Conservation (phyloP, 2,113 vertebrate species). For the Oreochromis aureus region DNA sequence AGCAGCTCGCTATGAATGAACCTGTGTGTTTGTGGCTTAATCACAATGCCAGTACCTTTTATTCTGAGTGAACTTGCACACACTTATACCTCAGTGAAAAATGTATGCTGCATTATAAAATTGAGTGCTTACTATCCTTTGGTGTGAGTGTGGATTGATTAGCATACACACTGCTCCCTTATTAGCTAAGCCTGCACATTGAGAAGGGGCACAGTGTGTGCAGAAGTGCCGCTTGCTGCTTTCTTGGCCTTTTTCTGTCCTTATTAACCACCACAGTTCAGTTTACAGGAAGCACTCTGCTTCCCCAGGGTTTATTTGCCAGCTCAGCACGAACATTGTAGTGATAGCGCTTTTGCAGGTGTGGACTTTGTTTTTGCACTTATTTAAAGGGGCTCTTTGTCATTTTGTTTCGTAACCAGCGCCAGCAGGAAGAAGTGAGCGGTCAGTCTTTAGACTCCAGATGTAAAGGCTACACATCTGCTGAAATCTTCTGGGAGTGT, state of each 20-base stretch:
- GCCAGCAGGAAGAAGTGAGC: not conserved
- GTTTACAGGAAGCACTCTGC: constrained; percentile 14
- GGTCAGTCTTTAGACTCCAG: not conserved
- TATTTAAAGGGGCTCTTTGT: not conserved
- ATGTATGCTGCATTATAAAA: not conserved
- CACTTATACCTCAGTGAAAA: not conserved
- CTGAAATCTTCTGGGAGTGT: not conserved
- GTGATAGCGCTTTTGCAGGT: constrained; percentile 38
- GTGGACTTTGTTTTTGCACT: not conserved
- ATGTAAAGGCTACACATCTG: not conserved
- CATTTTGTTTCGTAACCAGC: not conserved
- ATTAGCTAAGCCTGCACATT: not conserved
- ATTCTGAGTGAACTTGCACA: not conserved
- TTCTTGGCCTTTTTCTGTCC: not conserved
- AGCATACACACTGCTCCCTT: not conserved
- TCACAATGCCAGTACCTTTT: not conserved
- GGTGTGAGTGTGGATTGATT: not conserved
- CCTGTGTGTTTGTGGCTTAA: not conserved
- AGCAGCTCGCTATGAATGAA: not conserved
- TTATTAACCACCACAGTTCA: constrained; percentile 26
- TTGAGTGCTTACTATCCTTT: not conserved
- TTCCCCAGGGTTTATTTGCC: constrained; percentile 6
- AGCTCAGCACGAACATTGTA: constrained; percentile 28
- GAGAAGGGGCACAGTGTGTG: not conserved
- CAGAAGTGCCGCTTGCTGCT: not conserved